Conservation (phyloP, 2,888 invertebrate species). For the Drosophila lacicola region DNA sequence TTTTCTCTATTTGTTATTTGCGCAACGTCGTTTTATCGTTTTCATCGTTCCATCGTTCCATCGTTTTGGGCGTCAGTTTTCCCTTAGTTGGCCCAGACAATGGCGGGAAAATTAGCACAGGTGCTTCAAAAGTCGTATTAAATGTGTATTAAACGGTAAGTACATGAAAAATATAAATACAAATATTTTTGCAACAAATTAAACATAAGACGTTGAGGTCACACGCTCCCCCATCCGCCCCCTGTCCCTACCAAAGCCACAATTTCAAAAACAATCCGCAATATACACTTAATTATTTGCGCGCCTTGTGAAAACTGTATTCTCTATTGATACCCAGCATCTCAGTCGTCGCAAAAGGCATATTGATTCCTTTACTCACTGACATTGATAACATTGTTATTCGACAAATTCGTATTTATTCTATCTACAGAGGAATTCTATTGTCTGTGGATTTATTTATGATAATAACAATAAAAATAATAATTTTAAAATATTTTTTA, state of each 20-base stretch:
- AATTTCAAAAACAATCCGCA: constrained; percentile 16
- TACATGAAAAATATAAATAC: constrained; percentile 64
- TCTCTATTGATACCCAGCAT: constrained; percentile 27
- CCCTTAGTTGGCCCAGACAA: constrained; percentile 59
- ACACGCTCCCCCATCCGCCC: background rate
- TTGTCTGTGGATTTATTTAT: too few relatives aligned
- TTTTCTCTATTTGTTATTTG: constrained; percentile 32
- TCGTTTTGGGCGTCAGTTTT: constrained; percentile 59
- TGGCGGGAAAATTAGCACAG: constrained; percentile 75
- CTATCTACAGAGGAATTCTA: too few relatives aligned
- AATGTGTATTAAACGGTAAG: constrained; percentile 62
- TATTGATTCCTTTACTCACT: constrained; percentile 4
- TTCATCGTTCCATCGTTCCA: constrained; percentile 11
- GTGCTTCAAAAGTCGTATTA: constrained; percentile 53
- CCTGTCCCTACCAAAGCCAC: background rate
- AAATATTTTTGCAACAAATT: constrained; percentile 74
- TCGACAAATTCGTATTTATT: too few relatives aligned
- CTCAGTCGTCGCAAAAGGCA: background rate
- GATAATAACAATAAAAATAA: too few relatives aligned
- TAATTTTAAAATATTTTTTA: too few relatives aligned
- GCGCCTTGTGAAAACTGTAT: constrained; percentile 50
- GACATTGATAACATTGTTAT: background rate
- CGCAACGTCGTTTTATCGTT: constrained; percentile 31
- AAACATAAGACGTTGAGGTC: constrained; percentile 49
- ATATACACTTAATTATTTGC: constrained; percentile 32